Percentiles rank a stretch among this genome's conserved stretches.
phyloP scores from a whole-genome alignment of 2,797 vertebrate species.

The Serranus cabrilla region DNA sequence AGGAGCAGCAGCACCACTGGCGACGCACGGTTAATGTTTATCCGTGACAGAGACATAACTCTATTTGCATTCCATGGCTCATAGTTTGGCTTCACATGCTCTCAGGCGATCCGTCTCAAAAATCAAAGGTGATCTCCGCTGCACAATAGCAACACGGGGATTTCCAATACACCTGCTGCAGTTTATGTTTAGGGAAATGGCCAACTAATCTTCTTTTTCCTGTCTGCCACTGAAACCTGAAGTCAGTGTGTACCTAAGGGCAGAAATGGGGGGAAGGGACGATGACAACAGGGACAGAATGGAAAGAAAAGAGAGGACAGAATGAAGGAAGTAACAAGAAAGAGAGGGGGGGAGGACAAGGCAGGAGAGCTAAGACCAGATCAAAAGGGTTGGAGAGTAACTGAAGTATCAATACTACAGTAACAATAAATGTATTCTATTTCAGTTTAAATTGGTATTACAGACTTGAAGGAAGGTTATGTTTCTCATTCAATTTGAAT shows the following conservation, averaged over 20 bases:
- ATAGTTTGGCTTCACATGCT: constrained; percentile 41
- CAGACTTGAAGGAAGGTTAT: too few species aligned
- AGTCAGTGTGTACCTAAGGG: constrained; percentile 59
- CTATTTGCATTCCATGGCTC: constrained; percentile 41
- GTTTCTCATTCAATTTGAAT: too few species aligned
- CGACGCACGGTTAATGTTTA: constrained; percentile 38
- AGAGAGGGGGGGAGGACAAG: background rate
- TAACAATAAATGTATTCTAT: too few species aligned
- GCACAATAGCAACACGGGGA: constrained; percentile 60
- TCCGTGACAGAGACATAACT: constrained; percentile 43
- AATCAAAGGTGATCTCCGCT: constrained; percentile 65
- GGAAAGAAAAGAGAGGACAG: constrained; percentile 17
- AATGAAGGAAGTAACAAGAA: constrained; percentile 3
- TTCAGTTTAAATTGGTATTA: too few species aligned
- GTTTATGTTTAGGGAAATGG: constrained; percentile 70
- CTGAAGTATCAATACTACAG: too few species aligned
- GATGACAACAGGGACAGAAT: constrained; percentile 20
- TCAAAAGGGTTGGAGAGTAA: too few species aligned
- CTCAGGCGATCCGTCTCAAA: constrained; percentile 54
- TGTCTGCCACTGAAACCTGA: constrained; percentile 66
- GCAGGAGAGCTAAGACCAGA: constrained; percentile 5
- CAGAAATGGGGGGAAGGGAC: constrained; percentile 19
- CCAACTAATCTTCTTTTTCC: constrained; percentile 61
- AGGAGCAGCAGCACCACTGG: constrained; percentile 28
- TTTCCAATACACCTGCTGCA: constrained; percentile 75